Base-by-base conservation (phyloP, 2,113 vertebrate genomes). In the Chaetodon trifascialis region DNA sequence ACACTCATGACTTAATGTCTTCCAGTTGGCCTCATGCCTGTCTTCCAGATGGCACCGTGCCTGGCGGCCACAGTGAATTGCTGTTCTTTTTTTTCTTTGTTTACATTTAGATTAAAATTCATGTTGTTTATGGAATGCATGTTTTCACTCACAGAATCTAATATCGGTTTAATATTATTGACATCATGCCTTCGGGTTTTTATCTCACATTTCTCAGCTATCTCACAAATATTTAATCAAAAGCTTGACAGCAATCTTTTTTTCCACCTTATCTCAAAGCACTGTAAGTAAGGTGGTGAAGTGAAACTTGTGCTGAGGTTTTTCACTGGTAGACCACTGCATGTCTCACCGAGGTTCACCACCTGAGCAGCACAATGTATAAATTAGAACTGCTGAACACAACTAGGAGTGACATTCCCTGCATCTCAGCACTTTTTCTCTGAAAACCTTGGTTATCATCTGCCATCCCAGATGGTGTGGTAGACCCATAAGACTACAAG, bases 1-100 rank as follows among this genome's bases (percentile, higher is more conserved):
- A 93, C 91, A 91, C 88, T 92, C 91, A 90, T 93, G 89, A 91
- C 89, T 94, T 92, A 92, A 93, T 94, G 91, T 91, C 85, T 93
- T 93, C 88, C 91, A 92, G 90, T 93, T 94, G 93, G 93, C 91
- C 83, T 92, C 86, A 85, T 92, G 92, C 91, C 92, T 90, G 91
- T 91, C 86, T 91, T 92, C 91, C 93, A 93, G 93, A 92, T 93
- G 93, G 92, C 92, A 86, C 83, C 36, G 63, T 92, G 92, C 91
- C 92, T 92, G 85, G 84, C 88, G 90, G 91, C 88, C 79, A 86
- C 76, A 80, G 38, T 40, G 51, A 92, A 89, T 84, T 76, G 70
- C 76, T 83, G 85, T 64, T 89, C 46, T 76, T 84, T 85, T 84
- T n/a, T 84, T 79, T 47, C 66, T 86, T 92, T 90, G 83, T 92